A percentile compares a stretch with the other conserved stretches of the same genome.
Conservation (phyloP, 2,797 vertebrate genomes). For the Brachyalestes nurse region DNA sequence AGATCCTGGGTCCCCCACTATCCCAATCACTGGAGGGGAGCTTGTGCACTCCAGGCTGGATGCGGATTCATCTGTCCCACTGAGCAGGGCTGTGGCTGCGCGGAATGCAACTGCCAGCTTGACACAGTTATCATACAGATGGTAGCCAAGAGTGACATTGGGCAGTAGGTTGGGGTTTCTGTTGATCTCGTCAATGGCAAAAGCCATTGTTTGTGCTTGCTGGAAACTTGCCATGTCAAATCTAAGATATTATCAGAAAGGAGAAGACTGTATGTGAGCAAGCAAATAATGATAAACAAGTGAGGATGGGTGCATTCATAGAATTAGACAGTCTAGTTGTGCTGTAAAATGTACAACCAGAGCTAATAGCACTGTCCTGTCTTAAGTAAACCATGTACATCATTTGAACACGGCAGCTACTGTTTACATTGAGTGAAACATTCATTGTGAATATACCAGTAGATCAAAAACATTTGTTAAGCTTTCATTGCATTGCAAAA, state of each 20-base stretch:
- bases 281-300: not conserved
- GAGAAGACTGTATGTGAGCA: not conserved
- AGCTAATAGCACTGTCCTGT: not conserved
- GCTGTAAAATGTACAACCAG: not conserved
- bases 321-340: not conserved
- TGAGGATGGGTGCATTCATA: conserved; percentile 26
- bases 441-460: no score
- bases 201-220: conserved; percentile 82
- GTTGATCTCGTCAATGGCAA: conserved; percentile 80
- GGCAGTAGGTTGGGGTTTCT: conserved; percentile 70
- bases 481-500: no score
- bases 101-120: conserved; percentile 71
- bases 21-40: conserved; percentile 59
- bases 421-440: no score
- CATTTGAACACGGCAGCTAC: no score
- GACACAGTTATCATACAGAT: conserved; percentile 76
- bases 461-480: no score
- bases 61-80: conserved; percentile 45
- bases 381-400: no score
- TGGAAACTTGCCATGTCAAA: conserved; percentile 79
- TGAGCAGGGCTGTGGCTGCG: conserved; percentile 67
- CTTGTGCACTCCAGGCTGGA: conserved; percentile 44
- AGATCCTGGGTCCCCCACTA: conserved; percentile 64
- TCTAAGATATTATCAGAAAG: conserved; percentile 57
- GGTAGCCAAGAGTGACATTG: conserved; percentile 75